These are phyloP conservation scores for Yponomeuta sedellus DNA, from an alignment of 2,888 invertebrate genomes.

Conservation along the genomic window DNA sequence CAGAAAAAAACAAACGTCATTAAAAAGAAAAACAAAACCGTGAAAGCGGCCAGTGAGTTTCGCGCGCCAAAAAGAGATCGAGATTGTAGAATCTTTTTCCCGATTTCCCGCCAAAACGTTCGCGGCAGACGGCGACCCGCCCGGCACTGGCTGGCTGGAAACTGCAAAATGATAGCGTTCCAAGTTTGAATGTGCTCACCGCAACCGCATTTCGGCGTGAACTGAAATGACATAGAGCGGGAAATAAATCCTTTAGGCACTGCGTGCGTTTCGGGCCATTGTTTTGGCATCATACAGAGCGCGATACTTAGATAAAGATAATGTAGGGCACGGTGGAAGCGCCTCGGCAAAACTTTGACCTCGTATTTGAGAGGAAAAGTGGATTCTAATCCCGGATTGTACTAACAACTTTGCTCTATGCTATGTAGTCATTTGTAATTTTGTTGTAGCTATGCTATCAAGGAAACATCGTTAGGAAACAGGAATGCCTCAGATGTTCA, in stretches of 20 bases:
- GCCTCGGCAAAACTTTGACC: no score
- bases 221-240: conserved; percentile 32
- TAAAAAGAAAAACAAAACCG: neutral
- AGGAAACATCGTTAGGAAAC: no score
- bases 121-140: neutral
- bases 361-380: no score
- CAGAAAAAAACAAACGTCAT: neutral
- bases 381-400: no score
- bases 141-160: conserved; percentile 3
- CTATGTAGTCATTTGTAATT: no score
- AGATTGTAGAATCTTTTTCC: neutral
- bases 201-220: conserved; percentile 41
- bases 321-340: no score
- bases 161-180: conserved; percentile 14
- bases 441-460: no score
- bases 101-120: neutral
- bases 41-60: neutral
- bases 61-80: conserved; percentile 6
- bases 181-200: conserved; percentile 23
- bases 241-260: conserved; percentile 23
- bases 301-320: no score
- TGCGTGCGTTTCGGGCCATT: neutral
- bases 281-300: no score
- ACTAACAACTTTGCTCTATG: no score
- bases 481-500: no score